These are phyloP conservation scores for Molanna angustata DNA, from an alignment of 2,888 invertebrate genomes.

Conservation along the genomic window DNA sequence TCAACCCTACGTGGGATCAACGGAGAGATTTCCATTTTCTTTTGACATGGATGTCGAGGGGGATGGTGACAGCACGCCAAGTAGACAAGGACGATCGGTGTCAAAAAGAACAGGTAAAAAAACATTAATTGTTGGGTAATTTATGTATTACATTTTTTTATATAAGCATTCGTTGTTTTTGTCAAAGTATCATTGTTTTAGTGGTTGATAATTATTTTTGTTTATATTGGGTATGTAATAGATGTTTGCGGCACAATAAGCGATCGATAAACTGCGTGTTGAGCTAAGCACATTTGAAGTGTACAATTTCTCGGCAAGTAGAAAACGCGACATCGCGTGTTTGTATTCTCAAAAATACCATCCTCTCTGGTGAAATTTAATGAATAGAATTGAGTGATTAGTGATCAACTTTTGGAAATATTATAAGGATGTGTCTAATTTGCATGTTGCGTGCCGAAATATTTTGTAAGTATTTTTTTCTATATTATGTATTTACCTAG, in stretches of 20 bases:
- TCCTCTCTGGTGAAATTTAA: no score
- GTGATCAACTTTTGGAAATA: no score
- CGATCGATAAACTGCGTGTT: conserved; percentile 26
- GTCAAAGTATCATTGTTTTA: neutral
- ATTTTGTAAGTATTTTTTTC: no score
- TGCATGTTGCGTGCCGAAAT: no score
- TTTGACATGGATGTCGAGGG: conserved; percentile 49
- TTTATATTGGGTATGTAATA: neutral
- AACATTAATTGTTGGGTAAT: neutral
- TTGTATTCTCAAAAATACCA: no score
- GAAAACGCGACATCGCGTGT: conserved; percentile 31
- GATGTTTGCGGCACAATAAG: neutral
- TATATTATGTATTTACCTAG: no score
- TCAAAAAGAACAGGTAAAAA: conserved; percentile 22
- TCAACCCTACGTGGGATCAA: conserved; percentile 50
- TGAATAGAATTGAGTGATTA: no score
- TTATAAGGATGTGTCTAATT: no score
- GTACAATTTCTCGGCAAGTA: conserved; percentile 20
- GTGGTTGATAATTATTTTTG: neutral
- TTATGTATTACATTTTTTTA: no score
- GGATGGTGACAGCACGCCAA: conserved; percentile 16
- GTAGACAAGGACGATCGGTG: conserved; percentile 19
- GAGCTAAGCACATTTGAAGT: conserved; percentile 14
- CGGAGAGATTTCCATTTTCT: conserved; percentile 52
- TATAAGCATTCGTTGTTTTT: no score